Base-by-base conservation (phyloP, 2,888 invertebrate genomes). In the Lasioglossum vierecki region DNA sequence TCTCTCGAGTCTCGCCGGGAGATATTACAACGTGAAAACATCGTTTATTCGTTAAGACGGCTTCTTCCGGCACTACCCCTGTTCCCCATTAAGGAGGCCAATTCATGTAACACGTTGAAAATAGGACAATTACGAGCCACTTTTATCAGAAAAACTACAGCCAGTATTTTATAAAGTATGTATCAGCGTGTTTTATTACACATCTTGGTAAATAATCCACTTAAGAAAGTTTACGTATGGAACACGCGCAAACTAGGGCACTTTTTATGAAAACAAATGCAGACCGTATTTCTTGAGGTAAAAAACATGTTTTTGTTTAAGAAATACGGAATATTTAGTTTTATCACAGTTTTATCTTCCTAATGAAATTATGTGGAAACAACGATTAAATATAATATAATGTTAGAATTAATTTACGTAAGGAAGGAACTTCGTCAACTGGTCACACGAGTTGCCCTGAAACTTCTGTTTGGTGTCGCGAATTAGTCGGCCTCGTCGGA, bases 401-500 rank as follows among this genome's bases (percentile, higher is more conserved):
- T 3, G n/a, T 11, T 4, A 57, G n/a, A 11, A 26, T 60, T 26
- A 13, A 60, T 26, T 60, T 60, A 60, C 13, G 60, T 3, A 11
- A 5, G 26, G 26, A 30, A 18, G 15, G 18, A 63, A 30, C 18
- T 63, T 30, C 6, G 8, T 63, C 30, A 18, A 8, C 63, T 18
- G 63, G 30, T 63, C 30, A 30, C 63, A 30, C 30, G 63, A 63
- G 30, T 30, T 63, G 13, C 30, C 41, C 30, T 9, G 22, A 80
- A 88, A 83, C 81, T 89, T 87, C 85, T 76, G 46, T 57, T 72
- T 30, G 35, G 71, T 76, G 73, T 75, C 60, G 44, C 79, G 80
- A 79, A 85, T 84, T 86, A 83, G 76, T 83, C 70, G 79, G 60
- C 81, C 83, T n/a, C 60, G 39, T 57, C 76, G 82, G 84, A 90